phyloP scores from a whole-genome alignment of 2,797 vertebrate species.

The Cottoperca gobio region DNA sequence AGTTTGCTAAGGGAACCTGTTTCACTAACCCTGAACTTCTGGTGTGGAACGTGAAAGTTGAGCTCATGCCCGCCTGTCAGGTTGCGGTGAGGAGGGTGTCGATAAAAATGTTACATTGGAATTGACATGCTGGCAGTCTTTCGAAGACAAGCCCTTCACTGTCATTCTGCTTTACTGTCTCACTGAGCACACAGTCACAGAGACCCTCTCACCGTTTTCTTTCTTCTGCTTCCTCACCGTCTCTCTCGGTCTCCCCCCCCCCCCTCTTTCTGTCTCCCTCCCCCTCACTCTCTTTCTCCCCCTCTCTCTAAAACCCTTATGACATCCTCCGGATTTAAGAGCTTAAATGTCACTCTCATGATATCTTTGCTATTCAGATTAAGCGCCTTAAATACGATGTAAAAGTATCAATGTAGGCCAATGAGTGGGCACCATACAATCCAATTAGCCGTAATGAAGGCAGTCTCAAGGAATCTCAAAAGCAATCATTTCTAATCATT shows the following conservation, averaged over 20 bases:
- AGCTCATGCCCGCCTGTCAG: constrained; percentile 63
- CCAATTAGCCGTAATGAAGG: constrained; percentile 83
- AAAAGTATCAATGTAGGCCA: constrained; percentile 83
- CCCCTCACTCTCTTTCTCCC: constrained; percentile 34
- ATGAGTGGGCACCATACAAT: constrained; percentile 82
- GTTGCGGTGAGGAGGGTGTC: constrained; percentile 60
- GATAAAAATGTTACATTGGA: constrained; percentile 78
- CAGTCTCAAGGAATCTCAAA: constrained; percentile 74
- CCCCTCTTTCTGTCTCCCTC: constrained; percentile 14
- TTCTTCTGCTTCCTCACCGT: constrained; percentile 53
- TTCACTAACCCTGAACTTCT: constrained; percentile 66
- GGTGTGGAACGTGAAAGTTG: constrained; percentile 64
- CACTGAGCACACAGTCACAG: constrained; percentile 54
- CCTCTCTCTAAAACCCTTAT: constrained; percentile 66
- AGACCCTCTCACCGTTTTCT: constrained; percentile 60
- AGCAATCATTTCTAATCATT: constrained; percentile 72
- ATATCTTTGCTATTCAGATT: constrained; percentile 84
- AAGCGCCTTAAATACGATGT: constrained; percentile 82
- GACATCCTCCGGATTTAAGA: constrained; percentile 79
- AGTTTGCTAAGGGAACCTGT: constrained; percentile 75
- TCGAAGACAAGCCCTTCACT: constrained; percentile 74
- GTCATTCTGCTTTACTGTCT: constrained; percentile 73
- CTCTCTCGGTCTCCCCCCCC: not conserved
- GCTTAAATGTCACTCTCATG: constrained; percentile 86
- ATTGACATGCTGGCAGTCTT: constrained; percentile 76